A percentile compares a stretch with the other conserved stretches of the same genome.
Conservation (phyloP, 2,113 vertebrate species). For the Chamaetylas fuelleborni region DNA sequence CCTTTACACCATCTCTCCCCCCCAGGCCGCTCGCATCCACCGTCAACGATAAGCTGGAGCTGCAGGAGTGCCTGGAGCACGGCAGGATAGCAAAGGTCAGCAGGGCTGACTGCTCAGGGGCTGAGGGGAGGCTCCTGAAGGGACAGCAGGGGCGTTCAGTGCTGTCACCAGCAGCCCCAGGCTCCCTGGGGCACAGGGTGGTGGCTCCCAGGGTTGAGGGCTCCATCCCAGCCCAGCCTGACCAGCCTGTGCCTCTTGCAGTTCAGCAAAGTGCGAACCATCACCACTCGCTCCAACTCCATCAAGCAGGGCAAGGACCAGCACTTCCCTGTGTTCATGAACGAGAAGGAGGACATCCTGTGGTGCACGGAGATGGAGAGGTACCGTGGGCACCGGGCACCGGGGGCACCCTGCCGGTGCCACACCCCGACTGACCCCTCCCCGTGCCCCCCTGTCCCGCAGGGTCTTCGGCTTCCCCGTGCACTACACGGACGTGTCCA, state of each 20-base stretch:
- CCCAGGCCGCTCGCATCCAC: constrained; percentile 89
- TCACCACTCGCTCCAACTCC: constrained; percentile 97
- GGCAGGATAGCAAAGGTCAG: constrained; percentile 96
- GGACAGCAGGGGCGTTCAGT: no score
- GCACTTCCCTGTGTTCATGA: constrained; percentile 98
- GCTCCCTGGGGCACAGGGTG: no score
- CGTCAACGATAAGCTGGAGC: constrained; percentile 88
- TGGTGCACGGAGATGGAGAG: constrained; percentile 99
- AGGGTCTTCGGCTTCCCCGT: constrained; percentile 91
- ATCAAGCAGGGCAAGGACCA: constrained; percentile 99
- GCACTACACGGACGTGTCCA: constrained; percentile 98
- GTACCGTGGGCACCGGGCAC: constrained; percentile 46
- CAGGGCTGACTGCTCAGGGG: background rate
- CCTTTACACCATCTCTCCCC: background rate
- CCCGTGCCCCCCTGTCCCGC: background rate
- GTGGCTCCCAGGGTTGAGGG: background rate
- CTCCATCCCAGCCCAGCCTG: background rate
- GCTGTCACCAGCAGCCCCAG: no score
- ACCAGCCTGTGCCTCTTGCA: constrained; percentile 66
- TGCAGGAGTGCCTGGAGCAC: constrained; percentile 96
- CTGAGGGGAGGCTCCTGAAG: no score
- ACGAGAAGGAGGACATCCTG: constrained; percentile 96
- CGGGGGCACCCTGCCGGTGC: accelerated
- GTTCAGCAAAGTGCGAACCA: constrained; percentile 98
- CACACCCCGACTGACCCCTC: background rate